These are phyloP conservation scores for Protobothrops mucrosquamatus DNA, from an alignment of 2,113 vertebrate species.

Conservation along the genomic window DNA sequence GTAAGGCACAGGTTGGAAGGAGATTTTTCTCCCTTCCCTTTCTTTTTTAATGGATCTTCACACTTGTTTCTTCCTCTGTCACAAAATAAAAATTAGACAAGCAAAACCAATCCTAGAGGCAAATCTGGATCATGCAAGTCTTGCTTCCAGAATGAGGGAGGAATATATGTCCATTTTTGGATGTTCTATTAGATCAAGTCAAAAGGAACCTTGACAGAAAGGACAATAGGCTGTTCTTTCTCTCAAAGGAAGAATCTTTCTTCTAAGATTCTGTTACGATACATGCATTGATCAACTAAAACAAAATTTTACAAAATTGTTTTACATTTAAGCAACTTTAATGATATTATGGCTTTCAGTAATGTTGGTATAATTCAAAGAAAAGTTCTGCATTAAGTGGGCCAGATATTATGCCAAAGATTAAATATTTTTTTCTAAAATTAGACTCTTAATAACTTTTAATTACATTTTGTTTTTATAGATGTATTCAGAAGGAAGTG, in stretches of 20 bases:
- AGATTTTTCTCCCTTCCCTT: background rate
- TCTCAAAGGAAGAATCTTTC: background rate
- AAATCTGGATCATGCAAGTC: background rate
- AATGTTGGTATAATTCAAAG: background rate
- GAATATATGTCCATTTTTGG: background rate
- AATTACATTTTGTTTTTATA: conserved; percentile 57
- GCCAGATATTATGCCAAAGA: background rate
- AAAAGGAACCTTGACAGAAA: background rate
- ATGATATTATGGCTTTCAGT: background rate
- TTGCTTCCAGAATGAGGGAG: background rate
- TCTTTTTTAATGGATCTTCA: background rate
- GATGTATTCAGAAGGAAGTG: conserved; percentile 99
- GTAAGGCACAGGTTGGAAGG: background rate
- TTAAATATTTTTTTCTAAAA: background rate
- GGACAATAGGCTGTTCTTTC: background rate
- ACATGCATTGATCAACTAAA: background rate
- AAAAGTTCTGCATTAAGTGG: background rate
- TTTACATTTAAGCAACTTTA: background rate
- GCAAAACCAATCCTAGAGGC: background rate
- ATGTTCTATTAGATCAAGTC: background rate
- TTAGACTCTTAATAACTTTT: background rate
- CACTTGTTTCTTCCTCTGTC: background rate
- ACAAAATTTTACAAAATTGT: background rate
- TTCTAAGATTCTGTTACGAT: background rate
- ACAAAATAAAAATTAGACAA: background rate